Evolutionary conservation across 2,888 invertebrate species (phyloP).

Genomic region (Heliconius sara): DNA sequence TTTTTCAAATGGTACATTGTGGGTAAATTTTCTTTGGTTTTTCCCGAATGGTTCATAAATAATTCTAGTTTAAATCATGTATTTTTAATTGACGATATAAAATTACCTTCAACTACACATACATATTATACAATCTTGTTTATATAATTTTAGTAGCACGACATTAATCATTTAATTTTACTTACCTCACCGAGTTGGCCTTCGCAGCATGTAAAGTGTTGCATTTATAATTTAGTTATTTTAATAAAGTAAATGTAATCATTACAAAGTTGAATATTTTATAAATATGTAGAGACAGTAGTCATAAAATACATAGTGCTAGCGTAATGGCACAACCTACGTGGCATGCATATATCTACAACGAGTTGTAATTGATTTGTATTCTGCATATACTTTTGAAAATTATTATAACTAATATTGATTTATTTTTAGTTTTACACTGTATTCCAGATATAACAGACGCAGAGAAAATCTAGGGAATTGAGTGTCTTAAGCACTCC

Average conservation of each 20-base stretch:
- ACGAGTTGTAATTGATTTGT: too few relatives aligned
- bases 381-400: too few relatives aligned
- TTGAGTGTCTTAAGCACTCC: too few relatives aligned
- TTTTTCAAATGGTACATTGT: not conserved
- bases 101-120: not conserved
- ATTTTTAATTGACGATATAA: not conserved
- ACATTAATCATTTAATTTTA: slow-evolving; percentile 26
- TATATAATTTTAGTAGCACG: slow-evolving; percentile 19
- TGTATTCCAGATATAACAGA: too few relatives aligned
- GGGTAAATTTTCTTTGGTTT: not conserved
- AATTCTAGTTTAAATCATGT: not conserved
- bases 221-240: slow-evolving; percentile 24
- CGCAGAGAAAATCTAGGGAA: too few relatives aligned
- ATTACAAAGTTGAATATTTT: slow-evolving; percentile 4
- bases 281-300: not conserved
- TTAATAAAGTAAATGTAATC: slow-evolving; percentile 3
- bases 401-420: too few relatives aligned
- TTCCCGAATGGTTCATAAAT: not conserved
- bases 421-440: too few relatives aligned
- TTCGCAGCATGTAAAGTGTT: slow-evolving; percentile 59
- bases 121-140: slow-evolving; percentile 20
- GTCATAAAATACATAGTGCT: not conserved
- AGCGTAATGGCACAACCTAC: not conserved
- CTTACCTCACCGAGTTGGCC: slow-evolving; percentile 59
- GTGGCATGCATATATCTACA: not conserved